Base-by-base conservation (phyloP, 2,888 invertebrate genomes). In the Mythimna albipuncta region DNA sequence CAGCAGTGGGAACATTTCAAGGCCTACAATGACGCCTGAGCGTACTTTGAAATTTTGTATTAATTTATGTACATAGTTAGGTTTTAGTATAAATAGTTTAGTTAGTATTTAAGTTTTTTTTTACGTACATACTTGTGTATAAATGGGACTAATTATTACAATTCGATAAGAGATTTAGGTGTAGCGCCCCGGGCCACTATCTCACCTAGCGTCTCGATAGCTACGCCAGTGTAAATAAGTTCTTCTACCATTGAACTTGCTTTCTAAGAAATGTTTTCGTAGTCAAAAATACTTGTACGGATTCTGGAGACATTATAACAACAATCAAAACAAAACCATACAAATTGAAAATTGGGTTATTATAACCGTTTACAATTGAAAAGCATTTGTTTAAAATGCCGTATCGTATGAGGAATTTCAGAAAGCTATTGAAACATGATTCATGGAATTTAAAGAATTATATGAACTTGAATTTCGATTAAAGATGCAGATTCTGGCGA, bases 381-480 rank as follows among this genome's bases (percentile, higher is more conserved):
- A 71, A 69, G 64, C 54, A 26, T 64, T 58, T 41, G 50, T 59
- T 47, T 47, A 58, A 55, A 66, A 64, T 78, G 52, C 50, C 66
- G 35, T 44, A 58, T 69, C 54, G 61, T 59, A 52, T 62, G 21
- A 66, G 71, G 47, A 68, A 74, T 84, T 84, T 58, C 65, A 68
- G 67, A 77, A 81, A 79, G 44, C 54, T 63, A 55, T 61, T 26
- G 65, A n/a, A 26, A n/a, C 59, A 70, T 82, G 82, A 81, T 19
- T 83, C 74, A 84, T 64, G 2, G 21, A 64, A 26, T 63, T 10
- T 26, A 19, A 69, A 69, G 55, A 61, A 77, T 52, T 65, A 70
- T 57, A 52, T 67, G 55, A 72, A 77, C 55, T 70, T 70, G 52
- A 47, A 63, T 58, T 44, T 64, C n/a, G n/a, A 67, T 75, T 72